Conservation (phyloP, 2,888 invertebrate species). For the Tubulanus polymorphus region DNA sequence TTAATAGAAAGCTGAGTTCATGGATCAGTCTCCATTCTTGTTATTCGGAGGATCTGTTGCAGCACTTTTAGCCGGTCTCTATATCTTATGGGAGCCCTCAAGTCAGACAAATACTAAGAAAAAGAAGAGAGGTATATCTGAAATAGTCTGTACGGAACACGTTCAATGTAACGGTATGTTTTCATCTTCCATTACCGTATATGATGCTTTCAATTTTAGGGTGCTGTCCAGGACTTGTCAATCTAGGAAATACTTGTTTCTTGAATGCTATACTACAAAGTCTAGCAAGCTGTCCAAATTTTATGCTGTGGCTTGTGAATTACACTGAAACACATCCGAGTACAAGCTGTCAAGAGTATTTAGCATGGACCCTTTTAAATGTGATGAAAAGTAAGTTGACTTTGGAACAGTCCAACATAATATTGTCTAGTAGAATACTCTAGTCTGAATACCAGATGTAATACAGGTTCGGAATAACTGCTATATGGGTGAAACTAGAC, state of each 20-base stretch:
- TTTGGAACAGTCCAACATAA: no score
- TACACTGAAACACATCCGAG: conserved; percentile 38
- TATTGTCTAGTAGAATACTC: no score
- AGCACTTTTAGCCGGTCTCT: conserved; percentile 33
- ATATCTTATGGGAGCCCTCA: conserved; percentile 42
- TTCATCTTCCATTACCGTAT: neutral
- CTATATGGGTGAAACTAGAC: no score
- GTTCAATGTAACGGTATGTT: neutral
- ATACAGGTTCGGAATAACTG: no score
- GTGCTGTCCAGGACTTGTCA: conserved; percentile 68
- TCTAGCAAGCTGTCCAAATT: conserved; percentile 79
- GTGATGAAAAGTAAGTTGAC: conserved; percentile 41
- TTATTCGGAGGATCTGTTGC: conserved; percentile 29
- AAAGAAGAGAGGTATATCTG: conserved; percentile 22
- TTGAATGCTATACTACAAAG: conserved; percentile 87
- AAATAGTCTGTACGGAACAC: neutral
- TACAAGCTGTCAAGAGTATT: conserved; percentile 18
- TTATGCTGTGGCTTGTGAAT: conserved; percentile 73
- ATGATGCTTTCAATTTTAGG: conserved; percentile 26
- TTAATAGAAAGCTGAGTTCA: no score
- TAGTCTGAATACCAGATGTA: no score
- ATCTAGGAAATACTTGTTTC: conserved; percentile 89
- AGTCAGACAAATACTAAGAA: conserved; percentile 18
- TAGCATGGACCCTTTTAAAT: conserved; percentile 32
- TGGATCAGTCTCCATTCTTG: no score